Conservation (phyloP, 2,113 vertebrate genomes). For the Ursus arctos region DNA sequence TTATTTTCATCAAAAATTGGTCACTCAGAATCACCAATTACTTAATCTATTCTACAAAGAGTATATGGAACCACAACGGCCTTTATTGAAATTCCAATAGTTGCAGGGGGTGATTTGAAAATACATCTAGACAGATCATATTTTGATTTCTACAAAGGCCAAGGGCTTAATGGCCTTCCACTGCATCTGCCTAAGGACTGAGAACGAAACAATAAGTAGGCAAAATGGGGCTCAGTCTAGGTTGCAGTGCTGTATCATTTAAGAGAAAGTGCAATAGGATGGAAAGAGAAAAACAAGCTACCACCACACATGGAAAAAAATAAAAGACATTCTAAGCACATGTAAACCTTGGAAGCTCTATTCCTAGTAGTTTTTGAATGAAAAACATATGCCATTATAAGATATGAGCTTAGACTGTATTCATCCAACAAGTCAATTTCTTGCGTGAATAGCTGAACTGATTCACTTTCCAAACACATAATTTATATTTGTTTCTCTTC, state of each 20-base stretch:
- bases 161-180: neutral
- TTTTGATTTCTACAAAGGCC: slow-evolving; percentile 32
- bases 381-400: neutral
- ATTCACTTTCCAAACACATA: neutral
- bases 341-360: neutral
- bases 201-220: neutral
- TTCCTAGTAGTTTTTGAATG: neutral
- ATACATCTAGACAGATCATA: neutral
- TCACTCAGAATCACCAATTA: slow-evolving; percentile 26
- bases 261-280: neutral
- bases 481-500: slow-evolving; percentile 9
- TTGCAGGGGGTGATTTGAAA: neutral
- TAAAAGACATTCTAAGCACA: neutral
- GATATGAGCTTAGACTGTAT: neutral
- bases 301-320: neutral
- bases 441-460: slow-evolving; percentile 40
- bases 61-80: neutral
- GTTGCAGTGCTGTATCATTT: neutral
- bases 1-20: neutral
- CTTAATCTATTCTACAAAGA: neutral
- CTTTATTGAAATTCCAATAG: slow-evolving; percentile 15
- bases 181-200: neutral
- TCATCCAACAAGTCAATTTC: neutral
- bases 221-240: neutral
- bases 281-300: neutral